phyloP scores from a whole-genome alignment of 2,113 vertebrate species.

The Delphinus delphis region DNA sequence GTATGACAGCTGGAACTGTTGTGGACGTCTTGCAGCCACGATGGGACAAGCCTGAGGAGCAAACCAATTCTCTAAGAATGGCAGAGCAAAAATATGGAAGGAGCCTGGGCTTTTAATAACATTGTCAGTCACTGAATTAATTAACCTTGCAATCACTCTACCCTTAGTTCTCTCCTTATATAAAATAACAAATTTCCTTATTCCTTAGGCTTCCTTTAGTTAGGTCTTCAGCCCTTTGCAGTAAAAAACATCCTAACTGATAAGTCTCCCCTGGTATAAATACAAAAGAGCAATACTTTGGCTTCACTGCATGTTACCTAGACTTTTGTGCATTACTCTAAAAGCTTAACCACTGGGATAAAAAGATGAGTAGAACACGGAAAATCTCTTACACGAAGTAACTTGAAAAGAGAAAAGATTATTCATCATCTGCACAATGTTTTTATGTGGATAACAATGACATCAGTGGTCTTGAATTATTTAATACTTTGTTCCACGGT shows the following conservation, averaged over 20 bases:
- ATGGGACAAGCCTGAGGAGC: neutral
- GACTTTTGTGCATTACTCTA: constrained; percentile 46
- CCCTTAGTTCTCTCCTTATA: neutral
- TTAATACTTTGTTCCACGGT: constrained; percentile 65
- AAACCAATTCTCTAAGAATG: constrained; percentile 28
- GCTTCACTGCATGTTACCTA: constrained; percentile 42
- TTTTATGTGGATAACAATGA: constrained; percentile 68
- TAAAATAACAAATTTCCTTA: constrained; percentile 32
- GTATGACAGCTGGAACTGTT: constrained; percentile 32
- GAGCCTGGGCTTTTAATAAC: neutral
- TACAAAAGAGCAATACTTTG: constrained; percentile 29
- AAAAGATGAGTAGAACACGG: constrained; percentile 47
- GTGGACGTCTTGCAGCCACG: neutral
- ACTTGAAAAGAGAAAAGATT: constrained; percentile 58
- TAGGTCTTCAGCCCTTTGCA: neutral
- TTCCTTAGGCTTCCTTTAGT: constrained; percentile 43
- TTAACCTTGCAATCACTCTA: constrained; percentile 8
- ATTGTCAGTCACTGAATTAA: constrained; percentile 50
- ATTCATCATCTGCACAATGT: constrained; percentile 61
- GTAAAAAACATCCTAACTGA: constrained; percentile 1
- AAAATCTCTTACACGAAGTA: constrained; percentile 46
- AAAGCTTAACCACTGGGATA: constrained; percentile 47
- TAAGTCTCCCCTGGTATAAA: constrained; percentile 4
- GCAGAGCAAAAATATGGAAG: constrained; percentile 13
- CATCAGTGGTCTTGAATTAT: constrained; percentile 74